Percentiles rank a stretch among this genome's conserved stretches.
Conservation (phyloP, 2,888 invertebrate genomes). For the Autographa gamma region DNA sequence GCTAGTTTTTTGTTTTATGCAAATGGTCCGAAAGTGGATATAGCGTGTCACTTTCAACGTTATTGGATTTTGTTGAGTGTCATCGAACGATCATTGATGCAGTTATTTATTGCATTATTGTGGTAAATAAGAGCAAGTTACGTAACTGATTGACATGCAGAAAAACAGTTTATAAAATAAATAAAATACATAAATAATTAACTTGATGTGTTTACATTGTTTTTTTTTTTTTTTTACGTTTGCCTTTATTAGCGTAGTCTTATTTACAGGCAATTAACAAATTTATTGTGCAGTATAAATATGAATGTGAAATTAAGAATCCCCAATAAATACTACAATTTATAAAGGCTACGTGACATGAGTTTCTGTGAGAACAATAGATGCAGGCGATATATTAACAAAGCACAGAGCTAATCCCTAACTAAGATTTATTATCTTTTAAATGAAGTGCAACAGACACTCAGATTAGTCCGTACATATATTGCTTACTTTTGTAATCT, state of each 20-base stretch:
- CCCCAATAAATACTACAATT: no score
- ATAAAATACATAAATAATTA: neutral
- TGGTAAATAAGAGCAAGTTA: neutral
- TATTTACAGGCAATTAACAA: no score
- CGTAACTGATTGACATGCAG: neutral
- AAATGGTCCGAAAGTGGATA: constrained; percentile 34
- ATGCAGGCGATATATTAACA: neutral
- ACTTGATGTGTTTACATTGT: neutral
- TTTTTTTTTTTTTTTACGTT: no score
- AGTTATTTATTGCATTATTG: constrained; percentile 2
- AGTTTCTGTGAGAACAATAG: neutral
- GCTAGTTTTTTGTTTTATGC: constrained; percentile 48
- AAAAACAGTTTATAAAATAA: neutral
- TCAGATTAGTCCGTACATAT: neutral
- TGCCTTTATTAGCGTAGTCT: no score
- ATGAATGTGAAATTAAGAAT: no score
- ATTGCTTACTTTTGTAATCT: neutral
- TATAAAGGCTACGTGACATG: no score
- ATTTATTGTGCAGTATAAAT: no score
- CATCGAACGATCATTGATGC: constrained; percentile 29
- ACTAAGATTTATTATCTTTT: neutral
- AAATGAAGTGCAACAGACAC: neutral
- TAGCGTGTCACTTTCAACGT: constrained; percentile 43
- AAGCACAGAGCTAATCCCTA: neutral
- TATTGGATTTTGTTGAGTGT: constrained; percentile 49